Conservation (phyloP, 1,140 invertebrate genomes). For the Elymnias hypermnestra region DNA sequence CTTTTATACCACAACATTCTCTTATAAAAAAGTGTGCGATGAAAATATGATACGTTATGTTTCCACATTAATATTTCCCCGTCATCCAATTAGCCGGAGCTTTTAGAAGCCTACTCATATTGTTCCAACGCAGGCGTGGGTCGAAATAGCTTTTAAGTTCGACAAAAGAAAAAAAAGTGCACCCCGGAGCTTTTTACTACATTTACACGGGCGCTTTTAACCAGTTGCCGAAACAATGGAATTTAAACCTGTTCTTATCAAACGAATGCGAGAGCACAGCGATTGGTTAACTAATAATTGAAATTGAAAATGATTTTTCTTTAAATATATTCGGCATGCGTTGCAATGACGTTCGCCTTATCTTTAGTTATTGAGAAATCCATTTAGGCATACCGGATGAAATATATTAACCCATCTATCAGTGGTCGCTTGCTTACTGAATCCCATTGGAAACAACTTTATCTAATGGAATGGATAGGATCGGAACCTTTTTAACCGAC, state of each 20-base stretch:
- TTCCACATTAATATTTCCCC: constrained; percentile 11
- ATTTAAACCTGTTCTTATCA: constrained; percentile 19
- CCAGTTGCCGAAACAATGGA: constrained; percentile 33
- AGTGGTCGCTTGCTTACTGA: too few relatives aligned
- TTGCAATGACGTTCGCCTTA: too few relatives aligned
- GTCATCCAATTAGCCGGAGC: constrained; percentile 15
- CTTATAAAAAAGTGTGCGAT: too few relatives aligned
- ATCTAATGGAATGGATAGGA: too few relatives aligned
- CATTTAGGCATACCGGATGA: too few relatives aligned
- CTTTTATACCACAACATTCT: too few relatives aligned
- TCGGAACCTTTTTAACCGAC: too few relatives aligned
- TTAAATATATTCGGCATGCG: too few relatives aligned
- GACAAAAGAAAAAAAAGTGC: constrained; percentile 33
- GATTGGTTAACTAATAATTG: not conserved
- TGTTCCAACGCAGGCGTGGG: constrained; percentile 13
- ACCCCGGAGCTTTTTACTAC: constrained; percentile 24
- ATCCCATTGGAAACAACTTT: too few relatives aligned
- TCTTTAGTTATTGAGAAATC: too few relatives aligned
- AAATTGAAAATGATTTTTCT: too few relatives aligned
- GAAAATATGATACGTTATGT: not conserved
- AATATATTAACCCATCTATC: too few relatives aligned
- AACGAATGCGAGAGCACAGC: not conserved
- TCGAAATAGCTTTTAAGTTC: constrained; percentile 24
- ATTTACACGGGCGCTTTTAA: constrained; percentile 21
- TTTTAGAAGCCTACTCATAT: constrained; percentile 17